These are phyloP conservation scores for Mohoua ochrocephala DNA, from an alignment of 2,113 vertebrate genomes.

Conservation along the genomic window DNA sequence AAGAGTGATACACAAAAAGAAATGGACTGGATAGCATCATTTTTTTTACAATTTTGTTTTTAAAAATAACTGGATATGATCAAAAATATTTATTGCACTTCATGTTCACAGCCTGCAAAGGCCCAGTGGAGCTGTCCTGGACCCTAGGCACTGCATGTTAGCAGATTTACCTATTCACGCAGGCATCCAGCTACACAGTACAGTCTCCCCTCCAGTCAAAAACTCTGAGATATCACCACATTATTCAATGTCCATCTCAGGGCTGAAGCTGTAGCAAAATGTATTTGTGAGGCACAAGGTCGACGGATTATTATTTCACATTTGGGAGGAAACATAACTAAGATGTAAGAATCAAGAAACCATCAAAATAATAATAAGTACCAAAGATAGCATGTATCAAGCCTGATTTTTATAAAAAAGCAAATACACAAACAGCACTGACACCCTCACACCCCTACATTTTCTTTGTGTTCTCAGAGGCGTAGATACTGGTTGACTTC, in stretches of 20 bases:
- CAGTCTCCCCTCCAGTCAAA: neutral
- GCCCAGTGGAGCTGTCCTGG: neutral
- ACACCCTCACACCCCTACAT: rapidly evolving
- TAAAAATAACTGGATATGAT: neutral
- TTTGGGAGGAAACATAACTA: neutral
- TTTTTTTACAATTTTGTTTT: neutral
- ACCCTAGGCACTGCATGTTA: neutral
- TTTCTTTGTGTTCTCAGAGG: neutral
- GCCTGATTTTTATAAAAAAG: too few species aligned
- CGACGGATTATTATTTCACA: neutral
- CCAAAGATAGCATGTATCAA: neutral
- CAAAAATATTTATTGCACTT: neutral
- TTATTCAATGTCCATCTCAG: neutral
- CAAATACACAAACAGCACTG: neutral
- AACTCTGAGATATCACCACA: neutral
- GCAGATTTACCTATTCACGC: neutral
- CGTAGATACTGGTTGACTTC: neutral
- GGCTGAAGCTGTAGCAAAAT: neutral
- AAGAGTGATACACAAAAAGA: neutral
- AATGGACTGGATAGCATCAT: rapidly evolving
- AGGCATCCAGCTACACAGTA: neutral
- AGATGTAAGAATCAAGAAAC: neutral
- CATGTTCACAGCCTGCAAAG: neutral
- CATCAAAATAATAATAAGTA: neutral
- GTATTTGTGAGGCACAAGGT: neutral